Evolutionary conservation across 2,888 invertebrate genomes (phyloP), one percentile per base, ranked within the genome.

Genomic region (Hylaea fasciaria): DNA sequence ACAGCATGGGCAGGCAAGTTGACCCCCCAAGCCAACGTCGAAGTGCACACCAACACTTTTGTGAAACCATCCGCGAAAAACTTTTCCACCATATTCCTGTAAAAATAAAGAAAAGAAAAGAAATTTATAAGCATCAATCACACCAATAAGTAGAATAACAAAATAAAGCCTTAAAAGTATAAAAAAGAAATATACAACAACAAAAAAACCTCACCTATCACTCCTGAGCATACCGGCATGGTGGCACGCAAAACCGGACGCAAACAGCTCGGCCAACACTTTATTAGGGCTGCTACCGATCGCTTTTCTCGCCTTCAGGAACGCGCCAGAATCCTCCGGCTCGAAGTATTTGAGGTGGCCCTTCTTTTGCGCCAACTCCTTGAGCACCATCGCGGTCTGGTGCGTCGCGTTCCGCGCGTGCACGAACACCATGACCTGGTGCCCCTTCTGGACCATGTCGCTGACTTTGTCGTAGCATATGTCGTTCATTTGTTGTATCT

Each of bases 11-110:
- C 99, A 0, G 99, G 99, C 68, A 99, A 93, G 91, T 99, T 99
- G 5, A 99, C 99, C 72, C 99, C 99, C 99, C 99, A 99, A 28
- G 99, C 99, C 32, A 99, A 92, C 0, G 99, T 99, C 0, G 99
- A 97, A 0, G 99, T 99, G 82, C 99, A 99, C 9, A 98, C 97
- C 1, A 99, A 91, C 0, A 97, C 98, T 81, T 96, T 97, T 62
- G 98, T 95, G 66, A 95, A 94, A 0, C 99, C 99, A 57, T 96
- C 96, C 0, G 95, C 90, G 81, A 99, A 99, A 76, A 96, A 96
- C 81, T 96, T 96, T 85, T 99, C 99, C 0, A 97, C 96, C 87
- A 97, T 91, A 77, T 95, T 94, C 69, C 95, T 95, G 76, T 49
- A 57, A 22, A 22, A 60, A 22, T 41, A 29, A 41, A 16, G 14